Evolutionary conservation across 1,140 invertebrate genomes (phyloP).

Genomic region (Nasonia longicornis): DNA sequence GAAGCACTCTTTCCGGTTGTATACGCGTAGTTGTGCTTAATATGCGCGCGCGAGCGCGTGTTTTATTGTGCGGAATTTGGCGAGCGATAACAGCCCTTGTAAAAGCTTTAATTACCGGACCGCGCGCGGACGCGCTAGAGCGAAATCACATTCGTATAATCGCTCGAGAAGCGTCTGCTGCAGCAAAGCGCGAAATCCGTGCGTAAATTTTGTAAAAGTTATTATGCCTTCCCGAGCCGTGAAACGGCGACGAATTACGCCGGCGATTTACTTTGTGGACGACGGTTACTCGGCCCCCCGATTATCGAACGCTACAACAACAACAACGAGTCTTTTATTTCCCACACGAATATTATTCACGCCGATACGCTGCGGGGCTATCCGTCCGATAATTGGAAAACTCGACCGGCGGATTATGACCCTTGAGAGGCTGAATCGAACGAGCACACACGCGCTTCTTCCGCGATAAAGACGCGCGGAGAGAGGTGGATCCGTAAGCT

Average conservation of each 20-base stretch:
- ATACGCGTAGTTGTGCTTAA: not conserved
- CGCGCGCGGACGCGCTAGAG: too few species aligned
- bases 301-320: too few species aligned
- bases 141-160: constrained; percentile 37
- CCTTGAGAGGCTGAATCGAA: constrained; percentile 10
- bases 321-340: not conserved
- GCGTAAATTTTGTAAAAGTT: constrained; percentile 23
- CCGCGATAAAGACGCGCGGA: constrained; percentile 27
- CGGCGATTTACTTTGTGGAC: not conserved
- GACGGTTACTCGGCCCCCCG: not conserved
- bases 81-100: constrained; percentile 17
- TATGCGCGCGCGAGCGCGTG: not conserved
- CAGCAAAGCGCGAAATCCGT: not conserved
- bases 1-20: not conserved
- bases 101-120: constrained; percentile 31
- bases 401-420: constrained; percentile 31
- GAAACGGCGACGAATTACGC: not conserved
- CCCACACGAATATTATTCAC: not conserved
- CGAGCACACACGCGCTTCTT: not conserved
- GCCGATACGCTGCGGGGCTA: not conserved
- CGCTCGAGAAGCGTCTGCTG: constrained; percentile 1
- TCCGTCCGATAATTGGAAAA: constrained; percentile 36
- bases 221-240: not conserved
- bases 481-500: constrained; percentile 16
- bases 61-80: not conserved